phyloP scores from a whole-genome alignment of 2,797 vertebrate genomes.

The Aplochiton taeniatus region DNA sequence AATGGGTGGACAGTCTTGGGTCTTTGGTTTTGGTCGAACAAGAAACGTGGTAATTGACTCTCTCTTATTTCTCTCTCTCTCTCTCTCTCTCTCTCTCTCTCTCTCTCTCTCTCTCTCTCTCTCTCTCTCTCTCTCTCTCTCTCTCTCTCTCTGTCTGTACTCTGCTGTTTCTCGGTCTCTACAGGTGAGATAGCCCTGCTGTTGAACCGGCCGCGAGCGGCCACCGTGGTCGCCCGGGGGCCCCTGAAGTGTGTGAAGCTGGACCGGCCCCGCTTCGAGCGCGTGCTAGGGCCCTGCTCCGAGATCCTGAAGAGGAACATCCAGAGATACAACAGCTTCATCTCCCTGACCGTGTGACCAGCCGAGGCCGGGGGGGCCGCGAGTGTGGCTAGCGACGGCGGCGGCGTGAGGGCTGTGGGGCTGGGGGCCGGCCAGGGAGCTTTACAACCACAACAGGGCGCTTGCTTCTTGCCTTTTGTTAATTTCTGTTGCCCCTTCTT shows the following conservation, averaged over 20 bases:
- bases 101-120: background rate
- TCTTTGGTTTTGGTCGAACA: too few relatives aligned
- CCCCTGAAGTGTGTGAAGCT: conserved; percentile 95
- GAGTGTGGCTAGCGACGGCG: conserved; percentile 35
- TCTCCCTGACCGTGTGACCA: conserved; percentile 90
- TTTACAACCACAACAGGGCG: conserved; percentile 39
- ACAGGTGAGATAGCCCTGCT: conserved; percentile 92
- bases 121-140: background rate
- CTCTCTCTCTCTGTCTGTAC: background rate
- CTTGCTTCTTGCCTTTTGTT: conserved; percentile 50
- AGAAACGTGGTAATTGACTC: too few relatives aligned
- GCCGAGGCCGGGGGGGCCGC: conserved; percentile 33
- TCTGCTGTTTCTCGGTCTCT: background rate
- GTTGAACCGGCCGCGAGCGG: conserved; percentile 89
- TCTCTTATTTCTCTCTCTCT: background rate
- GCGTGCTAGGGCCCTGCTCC: conserved; percentile 92
- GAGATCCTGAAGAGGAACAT: conserved; percentile 98
- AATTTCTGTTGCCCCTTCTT: conserved; percentile 35
- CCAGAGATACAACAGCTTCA: conserved; percentile 98
- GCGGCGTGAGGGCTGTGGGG: conserved; percentile 37
- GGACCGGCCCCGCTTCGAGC: conserved; percentile 93
- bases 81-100: background rate
- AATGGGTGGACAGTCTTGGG: too few relatives aligned
- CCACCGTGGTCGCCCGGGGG: conserved; percentile 91
- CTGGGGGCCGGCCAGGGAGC: conserved; percentile 34